Conservation (phyloP, 2,113 vertebrate species). For the Electrona antarctica region DNA sequence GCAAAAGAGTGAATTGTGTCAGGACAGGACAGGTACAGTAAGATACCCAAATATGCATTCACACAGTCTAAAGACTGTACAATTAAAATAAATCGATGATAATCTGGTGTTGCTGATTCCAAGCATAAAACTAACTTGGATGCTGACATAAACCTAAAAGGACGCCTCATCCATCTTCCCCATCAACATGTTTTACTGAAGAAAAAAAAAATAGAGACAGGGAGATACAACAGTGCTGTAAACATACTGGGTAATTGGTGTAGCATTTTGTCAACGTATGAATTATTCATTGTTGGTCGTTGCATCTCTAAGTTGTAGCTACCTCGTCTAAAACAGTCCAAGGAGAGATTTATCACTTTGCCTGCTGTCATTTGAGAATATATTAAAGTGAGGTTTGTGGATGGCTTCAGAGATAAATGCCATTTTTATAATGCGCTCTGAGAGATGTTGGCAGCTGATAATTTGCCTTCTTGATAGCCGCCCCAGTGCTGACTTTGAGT, state of each 20-base stretch:
- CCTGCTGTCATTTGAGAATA: conserved; percentile 71
- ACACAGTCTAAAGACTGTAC: conserved; percentile 24
- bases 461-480: conserved; percentile 74
- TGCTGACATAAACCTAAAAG: not conserved
- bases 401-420: conserved; percentile 76
- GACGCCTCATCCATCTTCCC: conserved; percentile 43
- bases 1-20: no score
- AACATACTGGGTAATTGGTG: conserved; percentile 62
- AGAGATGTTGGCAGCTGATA: conserved; percentile 77
- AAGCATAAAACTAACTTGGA: conserved; percentile 47
- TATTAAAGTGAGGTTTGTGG: conserved; percentile 69
- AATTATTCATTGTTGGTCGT: conserved; percentile 73
- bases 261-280: conserved; percentile 66
- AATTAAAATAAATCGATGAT: conserved; percentile 31
- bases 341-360: conserved; percentile 72
- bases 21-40: no score
- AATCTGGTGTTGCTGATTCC: conserved; percentile 1
- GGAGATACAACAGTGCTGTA: conserved; percentile 41
- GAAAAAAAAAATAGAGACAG: conserved; percentile 23
- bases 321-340: conserved; percentile 68
- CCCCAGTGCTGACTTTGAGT: conserved; percentile 62
- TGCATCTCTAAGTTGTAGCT: conserved; percentile 69
- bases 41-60: not conserved
- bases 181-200: conserved; percentile 27
- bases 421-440: conserved; percentile 78